phyloP scores from a whole-genome alignment of 2,888 invertebrate genomes.

The Pharmacophagus antenor region DNA sequence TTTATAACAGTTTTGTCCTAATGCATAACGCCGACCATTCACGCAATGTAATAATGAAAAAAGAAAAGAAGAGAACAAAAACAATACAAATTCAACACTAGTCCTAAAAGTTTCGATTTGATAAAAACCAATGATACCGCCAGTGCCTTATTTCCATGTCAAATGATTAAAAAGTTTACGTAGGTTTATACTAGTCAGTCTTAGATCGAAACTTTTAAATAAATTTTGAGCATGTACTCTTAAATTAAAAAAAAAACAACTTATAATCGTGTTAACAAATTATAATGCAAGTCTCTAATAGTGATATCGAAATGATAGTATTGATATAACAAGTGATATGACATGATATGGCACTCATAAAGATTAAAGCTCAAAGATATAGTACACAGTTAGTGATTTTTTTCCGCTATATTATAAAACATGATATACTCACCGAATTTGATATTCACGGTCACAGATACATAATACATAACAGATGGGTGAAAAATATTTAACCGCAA shows the following conservation, averaged over 20 bases:
- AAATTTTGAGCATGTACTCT: slow-evolving; percentile 22
- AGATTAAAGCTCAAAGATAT: slow-evolving; percentile 12
- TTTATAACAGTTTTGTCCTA: no score
- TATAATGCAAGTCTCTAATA: neutral
- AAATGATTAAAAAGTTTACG: slow-evolving; percentile 26
- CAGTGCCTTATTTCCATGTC: slow-evolving; percentile 4
- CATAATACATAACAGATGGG: no score
- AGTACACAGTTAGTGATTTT: neutral
- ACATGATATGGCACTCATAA: slow-evolving; percentile 20
- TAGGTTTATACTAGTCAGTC: slow-evolving; percentile 72
- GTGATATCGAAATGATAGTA: neutral
- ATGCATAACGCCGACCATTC: no score
- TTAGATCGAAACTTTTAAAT: slow-evolving; percentile 63
- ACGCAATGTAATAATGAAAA: no score
- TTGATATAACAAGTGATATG: slow-evolving; percentile 10
- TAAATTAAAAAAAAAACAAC: neutral
- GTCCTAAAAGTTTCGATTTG: no score
- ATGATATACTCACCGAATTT: no score
- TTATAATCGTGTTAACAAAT: neutral
- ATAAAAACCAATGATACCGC: slow-evolving; percentile 1
- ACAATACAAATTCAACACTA: no score
- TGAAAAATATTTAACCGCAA: no score
- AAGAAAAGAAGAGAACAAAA: no score
- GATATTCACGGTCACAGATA: no score
- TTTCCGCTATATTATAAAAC: neutral